Evolutionary conservation across 2,888 invertebrate species (phyloP), one percentile per base, ranked within the genome.

Genomic region (Linnaemya vulpina): DNA sequence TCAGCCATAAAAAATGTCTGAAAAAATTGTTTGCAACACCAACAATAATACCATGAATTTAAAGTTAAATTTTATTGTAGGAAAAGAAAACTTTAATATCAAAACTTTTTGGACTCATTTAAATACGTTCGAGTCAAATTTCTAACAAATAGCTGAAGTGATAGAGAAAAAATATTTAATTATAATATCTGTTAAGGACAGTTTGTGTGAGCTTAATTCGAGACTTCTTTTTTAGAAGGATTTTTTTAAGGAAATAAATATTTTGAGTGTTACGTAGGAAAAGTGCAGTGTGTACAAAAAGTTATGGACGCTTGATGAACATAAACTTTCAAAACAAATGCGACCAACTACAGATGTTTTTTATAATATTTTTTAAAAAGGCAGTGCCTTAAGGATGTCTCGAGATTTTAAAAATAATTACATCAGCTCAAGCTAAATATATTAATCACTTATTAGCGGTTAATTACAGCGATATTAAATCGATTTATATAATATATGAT

Each of bases 111-210:
- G 25, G 25, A 22, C 46, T 79, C 46, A 79, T 83, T 83, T 67
- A 74, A 83, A 79, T 46, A 30, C 76, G 43, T 62, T 65, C 22
- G 40, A 60, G 30, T 60, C n/a, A 68, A 71, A 51, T 67, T 17
- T 82, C n/a, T 63, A n/a, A 2, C 10, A 63, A 79, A 73, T 55
- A 71, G 58, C 20, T 49, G 7, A 63, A 4, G 38, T 7, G 35
- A 76, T n/a, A 46, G 10, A 70, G 30, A 22, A 73, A 65, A 73
- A 67, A 35, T 86, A 87, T 89, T 89, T 88, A 89, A 88, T 88
- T 88, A 88, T 87, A 88, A 88, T 88, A 87, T 88, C 89, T 89
- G 88, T 82, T 86, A 76, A 86, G 83, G 87, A 87, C 87, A 87
- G 71, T 86, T 83, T 65, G 70, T 43, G 65, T 75, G 58, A 70